phyloP scores from a whole-genome alignment of 2,888 invertebrate species.

The Oxytorus armatus region DNA sequence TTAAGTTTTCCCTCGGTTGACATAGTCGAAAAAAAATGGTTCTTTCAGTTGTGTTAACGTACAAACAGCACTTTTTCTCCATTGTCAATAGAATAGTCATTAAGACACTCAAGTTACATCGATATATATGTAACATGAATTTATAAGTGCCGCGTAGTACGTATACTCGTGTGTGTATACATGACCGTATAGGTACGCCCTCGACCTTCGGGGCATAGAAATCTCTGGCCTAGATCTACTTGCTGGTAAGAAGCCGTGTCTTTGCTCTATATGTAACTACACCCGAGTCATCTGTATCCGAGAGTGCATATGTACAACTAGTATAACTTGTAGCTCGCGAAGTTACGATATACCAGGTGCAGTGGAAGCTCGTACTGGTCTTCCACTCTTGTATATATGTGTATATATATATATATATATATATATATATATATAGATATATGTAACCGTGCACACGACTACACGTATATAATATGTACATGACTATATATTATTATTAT shows the following conservation, averaged over 20 bases:
- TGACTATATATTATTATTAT: no score
- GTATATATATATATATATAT: not conserved
- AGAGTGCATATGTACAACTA: conserved; percentile 57
- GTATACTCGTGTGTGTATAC: conserved; percentile 36
- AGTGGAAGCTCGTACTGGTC: conserved; percentile 39
- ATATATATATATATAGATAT: not conserved
- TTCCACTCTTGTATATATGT: conserved; percentile 10
- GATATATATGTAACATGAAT: not conserved
- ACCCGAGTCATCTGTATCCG: conserved; percentile 63
- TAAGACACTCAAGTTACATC: not conserved
- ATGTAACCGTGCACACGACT: no score
- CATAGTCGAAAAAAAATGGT: no score
- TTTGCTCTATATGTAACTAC: conserved; percentile 47
- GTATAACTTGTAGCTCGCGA: conserved; percentile 47
- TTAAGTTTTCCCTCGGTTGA: no score
- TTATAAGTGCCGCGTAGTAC: conserved; percentile 8
- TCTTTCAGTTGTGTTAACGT: no score
- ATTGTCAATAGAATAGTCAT: not conserved
- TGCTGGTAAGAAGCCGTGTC: conserved; percentile 70
- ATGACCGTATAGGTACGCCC: conserved; percentile 73
- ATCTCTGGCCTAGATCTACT: conserved; percentile 83
- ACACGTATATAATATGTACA: no score
- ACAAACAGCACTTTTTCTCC: no score
- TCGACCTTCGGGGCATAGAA: conserved; percentile 82
- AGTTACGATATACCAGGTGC: conserved; percentile 55